A percentile compares a stretch with the other conserved stretches of the same genome.
These are phyloP conservation scores for Trissoscelio sp. DNA, from an alignment of 2,888 invertebrate genomes.

Conservation along the genomic window DNA sequence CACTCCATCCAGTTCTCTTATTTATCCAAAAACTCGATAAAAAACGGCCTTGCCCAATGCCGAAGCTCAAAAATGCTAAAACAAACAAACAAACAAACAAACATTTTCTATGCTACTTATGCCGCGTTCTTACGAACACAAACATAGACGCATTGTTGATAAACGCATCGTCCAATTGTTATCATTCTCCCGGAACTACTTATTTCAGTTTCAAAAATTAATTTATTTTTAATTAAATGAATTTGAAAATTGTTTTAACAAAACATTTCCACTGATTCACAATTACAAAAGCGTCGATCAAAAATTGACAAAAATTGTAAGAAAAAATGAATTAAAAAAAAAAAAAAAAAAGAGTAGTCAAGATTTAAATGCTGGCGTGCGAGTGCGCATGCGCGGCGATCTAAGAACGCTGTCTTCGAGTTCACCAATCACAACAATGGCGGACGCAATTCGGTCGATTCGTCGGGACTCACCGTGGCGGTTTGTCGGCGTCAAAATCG, in stretches of 20 bases:
- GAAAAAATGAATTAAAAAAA: not conserved
- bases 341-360: constrained; percentile 2
- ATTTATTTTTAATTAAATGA: not conserved
- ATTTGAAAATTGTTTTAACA: too few relatives aligned
- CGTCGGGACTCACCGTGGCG: constrained; percentile 73
- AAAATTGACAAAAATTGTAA: not conserved
- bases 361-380: constrained; percentile 74
- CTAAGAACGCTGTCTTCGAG: constrained; percentile 78
- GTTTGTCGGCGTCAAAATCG: constrained; percentile 33
- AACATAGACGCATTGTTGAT: constrained; percentile 12
- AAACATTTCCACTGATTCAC: too few relatives aligned
- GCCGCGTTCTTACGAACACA: not conserved
- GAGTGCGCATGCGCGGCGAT: constrained; percentile 77
- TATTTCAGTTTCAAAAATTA: not conserved
- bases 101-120: too few relatives aligned
- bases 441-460: constrained; percentile 78
- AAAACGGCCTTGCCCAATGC: too few relatives aligned
- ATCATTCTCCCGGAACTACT: too few relatives aligned
- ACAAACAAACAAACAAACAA: too few relatives aligned
- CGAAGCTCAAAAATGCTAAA: too few relatives aligned
- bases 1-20: too few relatives aligned
- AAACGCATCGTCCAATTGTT: constrained; percentile 30
- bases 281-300: not conserved
- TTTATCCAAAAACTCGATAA: too few relatives aligned
- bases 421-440: constrained; percentile 82